phyloP scores from a whole-genome alignment of 2,113 vertebrate genomes.

The Monopterus albus region DNA sequence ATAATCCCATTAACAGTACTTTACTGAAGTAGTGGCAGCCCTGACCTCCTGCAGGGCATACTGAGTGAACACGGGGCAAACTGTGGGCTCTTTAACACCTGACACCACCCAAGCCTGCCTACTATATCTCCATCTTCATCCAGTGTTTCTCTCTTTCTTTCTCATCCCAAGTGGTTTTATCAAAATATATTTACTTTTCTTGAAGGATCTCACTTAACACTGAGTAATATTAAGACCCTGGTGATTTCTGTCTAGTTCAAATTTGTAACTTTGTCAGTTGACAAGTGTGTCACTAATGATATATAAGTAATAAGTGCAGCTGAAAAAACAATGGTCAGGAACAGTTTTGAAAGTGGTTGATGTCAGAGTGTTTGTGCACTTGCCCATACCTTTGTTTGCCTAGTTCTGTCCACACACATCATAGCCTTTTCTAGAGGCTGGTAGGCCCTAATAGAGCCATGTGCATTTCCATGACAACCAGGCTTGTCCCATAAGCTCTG shows the following conservation, averaged over 20 bases:
- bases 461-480: slow-evolving; percentile 61
- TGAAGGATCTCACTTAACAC: background rate
- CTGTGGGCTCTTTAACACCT: slow-evolving; percentile 59
- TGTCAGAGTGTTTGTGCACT: slow-evolving; percentile 19
- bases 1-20: slow-evolving; percentile 73
- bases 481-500: slow-evolving; percentile 37
- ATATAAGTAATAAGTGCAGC: background rate
- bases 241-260: background rate
- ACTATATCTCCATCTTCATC: background rate
- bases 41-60: slow-evolving; percentile 47
- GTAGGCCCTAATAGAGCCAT: too few species aligned
- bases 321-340: background rate
- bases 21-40: slow-evolving; percentile 42
- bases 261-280: background rate
- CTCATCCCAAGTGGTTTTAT: background rate
- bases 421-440: too few species aligned
- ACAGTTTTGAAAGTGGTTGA: background rate
- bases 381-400: slow-evolving; percentile 5
- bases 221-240: background rate
- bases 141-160: background rate
- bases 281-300: background rate
- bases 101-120: background rate
- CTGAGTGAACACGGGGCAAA: slow-evolving; percentile 49
- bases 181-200: background rate
- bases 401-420: slow-evolving; percentile 8